Evolutionary conservation across 2,113 vertebrate genomes (phyloP).

Genomic region (Pluvianellus socialis): DNA sequence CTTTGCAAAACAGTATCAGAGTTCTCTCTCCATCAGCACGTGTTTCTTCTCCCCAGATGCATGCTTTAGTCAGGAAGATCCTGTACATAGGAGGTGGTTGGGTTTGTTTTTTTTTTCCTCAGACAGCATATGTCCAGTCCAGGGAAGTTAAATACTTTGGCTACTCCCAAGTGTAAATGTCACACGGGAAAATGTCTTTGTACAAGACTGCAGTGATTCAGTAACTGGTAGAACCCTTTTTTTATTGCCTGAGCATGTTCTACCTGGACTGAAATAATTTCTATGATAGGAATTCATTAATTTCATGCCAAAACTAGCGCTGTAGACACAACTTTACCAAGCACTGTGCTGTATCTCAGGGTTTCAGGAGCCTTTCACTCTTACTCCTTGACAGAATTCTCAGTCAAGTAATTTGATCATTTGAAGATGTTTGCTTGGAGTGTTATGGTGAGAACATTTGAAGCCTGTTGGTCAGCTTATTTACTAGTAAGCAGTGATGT

Average conservation of each 20-base stretch:
- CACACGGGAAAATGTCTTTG: background rate
- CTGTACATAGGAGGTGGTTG: background rate
- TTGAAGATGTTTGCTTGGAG: background rate
- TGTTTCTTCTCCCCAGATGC: background rate
- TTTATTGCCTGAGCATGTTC: background rate
- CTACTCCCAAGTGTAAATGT: background rate
- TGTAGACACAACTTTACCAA: background rate
- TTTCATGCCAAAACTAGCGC: conserved; percentile 1
- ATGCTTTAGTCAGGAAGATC: background rate
- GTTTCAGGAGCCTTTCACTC: background rate
- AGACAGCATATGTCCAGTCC: background rate
- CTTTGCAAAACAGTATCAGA: background rate
- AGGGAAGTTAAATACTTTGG: background rate
- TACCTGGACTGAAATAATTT: background rate
- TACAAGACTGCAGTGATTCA: background rate
- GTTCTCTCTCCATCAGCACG: background rate
- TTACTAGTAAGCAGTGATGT: background rate
- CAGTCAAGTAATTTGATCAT: background rate
- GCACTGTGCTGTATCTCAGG: background rate
- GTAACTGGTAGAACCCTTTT: background rate
- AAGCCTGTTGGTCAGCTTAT: background rate
- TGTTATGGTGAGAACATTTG: background rate
- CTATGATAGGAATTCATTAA: background rate
- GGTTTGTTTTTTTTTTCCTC: background rate
- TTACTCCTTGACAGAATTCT: background rate